phyloP scores from a whole-genome alignment of 2,888 invertebrate species.

The Lycophotia porphyrea region DNA sequence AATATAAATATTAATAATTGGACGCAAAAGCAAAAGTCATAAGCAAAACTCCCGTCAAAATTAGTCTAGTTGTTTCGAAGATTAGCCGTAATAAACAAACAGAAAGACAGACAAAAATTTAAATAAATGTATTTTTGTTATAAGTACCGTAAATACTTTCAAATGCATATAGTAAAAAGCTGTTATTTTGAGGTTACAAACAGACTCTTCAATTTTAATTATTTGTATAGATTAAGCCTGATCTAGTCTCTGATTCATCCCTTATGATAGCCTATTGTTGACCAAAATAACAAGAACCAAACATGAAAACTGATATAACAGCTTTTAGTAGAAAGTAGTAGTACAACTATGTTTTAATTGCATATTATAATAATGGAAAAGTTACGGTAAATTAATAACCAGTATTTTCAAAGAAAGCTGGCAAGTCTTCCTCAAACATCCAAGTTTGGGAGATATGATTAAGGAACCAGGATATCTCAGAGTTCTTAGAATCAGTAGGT shows the following conservation, averaged over 20 bases:
- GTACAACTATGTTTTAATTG: not conserved
- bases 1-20: too few relatives aligned
- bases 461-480: conserved; percentile 25
- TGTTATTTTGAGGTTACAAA: too few relatives aligned
- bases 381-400: not conserved
- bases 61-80: too few relatives aligned
- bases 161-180: too few relatives aligned
- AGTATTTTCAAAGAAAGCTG: not conserved
- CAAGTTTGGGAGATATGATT: conserved; percentile 24
- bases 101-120: too few relatives aligned
- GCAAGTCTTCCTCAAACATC: conserved; percentile 10
- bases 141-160: too few relatives aligned
- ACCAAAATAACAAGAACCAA: not conserved
- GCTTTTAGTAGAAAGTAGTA: not conserved
- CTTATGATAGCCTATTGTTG: not conserved
- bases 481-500: conserved; percentile 25
- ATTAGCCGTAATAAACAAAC: too few relatives aligned
- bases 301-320: not conserved
- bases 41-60: too few relatives aligned
- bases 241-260: not conserved
- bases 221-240: too few relatives aligned
- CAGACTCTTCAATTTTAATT: too few relatives aligned
- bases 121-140: too few relatives aligned
- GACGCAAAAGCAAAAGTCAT: too few relatives aligned
- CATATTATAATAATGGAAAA: not conserved